Evolutionary conservation across 2,888 invertebrate genomes (phyloP).

Genomic region (Beris morrisii): DNA sequence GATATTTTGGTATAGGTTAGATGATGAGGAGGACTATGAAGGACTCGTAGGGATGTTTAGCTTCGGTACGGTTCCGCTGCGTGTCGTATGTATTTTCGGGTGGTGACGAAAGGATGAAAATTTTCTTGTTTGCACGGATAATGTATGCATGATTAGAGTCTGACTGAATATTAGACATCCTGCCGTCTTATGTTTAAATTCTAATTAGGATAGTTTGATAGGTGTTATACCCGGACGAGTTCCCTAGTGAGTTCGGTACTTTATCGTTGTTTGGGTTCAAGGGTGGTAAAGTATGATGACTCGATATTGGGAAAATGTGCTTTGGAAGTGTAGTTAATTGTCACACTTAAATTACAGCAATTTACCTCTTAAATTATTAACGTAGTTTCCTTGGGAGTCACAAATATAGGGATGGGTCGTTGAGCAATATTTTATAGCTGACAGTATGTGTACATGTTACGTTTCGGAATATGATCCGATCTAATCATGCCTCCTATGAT

Average conservation of each 20-base stretch:
- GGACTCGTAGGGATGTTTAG: no score
- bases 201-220: slow-evolving; percentile 27
- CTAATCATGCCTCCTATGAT: no score
- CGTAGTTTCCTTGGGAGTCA: background rate
- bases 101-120: no score
- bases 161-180: slow-evolving; percentile 26
- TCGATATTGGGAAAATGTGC: no score
- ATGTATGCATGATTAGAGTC: slow-evolving; percentile 31
- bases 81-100: no score
- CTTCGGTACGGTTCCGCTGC: no score
- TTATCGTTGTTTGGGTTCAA: slow-evolving; percentile 1
- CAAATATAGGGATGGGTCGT: no score
- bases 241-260: background rate
- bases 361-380: slow-evolving; percentile 26
- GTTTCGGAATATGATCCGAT: no score
- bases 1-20: no score
- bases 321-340: slow-evolving; percentile 17
- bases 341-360: slow-evolving; percentile 15
- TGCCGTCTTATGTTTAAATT: slow-evolving; percentile 19
- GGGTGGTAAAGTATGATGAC: background rate
- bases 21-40: no score
- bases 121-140: slow-evolving; percentile 24
- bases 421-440: no score
- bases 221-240: background rate
- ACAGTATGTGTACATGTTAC: no score